phyloP scores from a whole-genome alignment of 2,113 vertebrate species.

The Perccottus glenii region DNA sequence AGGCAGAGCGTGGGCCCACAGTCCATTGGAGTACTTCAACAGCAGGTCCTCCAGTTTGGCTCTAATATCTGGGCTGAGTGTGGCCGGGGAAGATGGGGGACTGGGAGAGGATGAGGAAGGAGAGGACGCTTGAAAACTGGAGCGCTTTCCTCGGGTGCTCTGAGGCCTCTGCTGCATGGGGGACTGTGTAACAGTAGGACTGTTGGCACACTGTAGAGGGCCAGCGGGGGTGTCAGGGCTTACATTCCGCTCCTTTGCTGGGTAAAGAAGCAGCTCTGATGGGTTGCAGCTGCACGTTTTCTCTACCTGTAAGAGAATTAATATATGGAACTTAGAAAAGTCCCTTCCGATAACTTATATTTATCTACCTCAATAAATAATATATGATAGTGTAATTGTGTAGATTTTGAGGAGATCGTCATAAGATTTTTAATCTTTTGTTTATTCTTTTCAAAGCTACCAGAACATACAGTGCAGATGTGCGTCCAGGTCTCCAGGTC shows the following conservation, averaged over 20 bases:
- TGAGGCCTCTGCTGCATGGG: constrained; percentile 42
- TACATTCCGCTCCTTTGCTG: constrained; percentile 73
- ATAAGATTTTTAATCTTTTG: too few relatives aligned
- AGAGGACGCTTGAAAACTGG: constrained; percentile 49
- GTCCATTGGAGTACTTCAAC: constrained; percentile 87
- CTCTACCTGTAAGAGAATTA: constrained; percentile 81
- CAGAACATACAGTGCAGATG: constrained; percentile 84
- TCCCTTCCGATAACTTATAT: too few relatives aligned
- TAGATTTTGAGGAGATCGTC: too few relatives aligned
- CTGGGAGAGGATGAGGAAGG: constrained; percentile 51
- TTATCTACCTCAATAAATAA: too few relatives aligned
- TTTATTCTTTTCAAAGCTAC: not conserved
- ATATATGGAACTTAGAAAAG: not conserved
- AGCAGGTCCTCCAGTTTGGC: constrained; percentile 87
- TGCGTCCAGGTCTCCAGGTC: constrained; percentile 89
- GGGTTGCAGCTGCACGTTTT: constrained; percentile 84
- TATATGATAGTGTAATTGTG: too few relatives aligned
- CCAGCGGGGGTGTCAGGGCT: not conserved
- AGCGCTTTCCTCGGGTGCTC: constrained; percentile 17
- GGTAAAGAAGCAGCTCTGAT: constrained; percentile 86
- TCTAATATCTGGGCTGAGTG: constrained; percentile 80
- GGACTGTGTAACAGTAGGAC: not conserved
- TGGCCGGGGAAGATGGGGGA: constrained; percentile 54
- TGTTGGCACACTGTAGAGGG: not conserved
- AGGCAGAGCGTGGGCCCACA: constrained; percentile 93